phyloP scores from a whole-genome alignment of 2,113 vertebrate species.

The Sprattus sprattus region DNA sequence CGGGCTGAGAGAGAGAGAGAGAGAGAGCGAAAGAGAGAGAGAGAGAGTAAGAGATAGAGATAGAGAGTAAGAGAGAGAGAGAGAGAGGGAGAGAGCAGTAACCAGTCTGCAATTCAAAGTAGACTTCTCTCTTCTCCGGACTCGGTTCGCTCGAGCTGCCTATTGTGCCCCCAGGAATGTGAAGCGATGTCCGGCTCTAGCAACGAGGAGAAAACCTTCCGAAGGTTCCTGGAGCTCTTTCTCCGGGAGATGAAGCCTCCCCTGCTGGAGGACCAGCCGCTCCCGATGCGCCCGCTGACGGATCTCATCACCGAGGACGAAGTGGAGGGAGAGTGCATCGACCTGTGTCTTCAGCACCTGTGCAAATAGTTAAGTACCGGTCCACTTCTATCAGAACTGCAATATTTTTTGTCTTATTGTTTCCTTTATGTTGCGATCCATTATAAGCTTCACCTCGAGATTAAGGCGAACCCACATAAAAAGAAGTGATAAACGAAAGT shows the following conservation, averaged over 20 bases:
- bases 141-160: conserved; percentile 56
- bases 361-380: conserved; percentile 97
- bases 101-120: conserved; percentile 60
- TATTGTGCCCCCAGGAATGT: conserved; percentile 80
- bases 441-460: background rate
- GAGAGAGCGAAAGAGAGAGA: background rate
- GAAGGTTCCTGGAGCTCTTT: conserved; percentile 94
- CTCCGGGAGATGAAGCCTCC: conserved; percentile 91
- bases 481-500: background rate
- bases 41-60: background rate
- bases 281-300: conserved; percentile 77
- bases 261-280: conserved; percentile 84
- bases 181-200: conserved; percentile 88
- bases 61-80: background rate
- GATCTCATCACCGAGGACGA: conserved; percentile 89
- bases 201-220: conserved; percentile 95
- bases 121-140: conserved; percentile 36
- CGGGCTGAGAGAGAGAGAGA: conserved; percentile 46
- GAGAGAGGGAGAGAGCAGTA: background rate
- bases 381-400: background rate
- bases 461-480: background rate
- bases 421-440: background rate
- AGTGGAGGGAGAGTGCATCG: conserved; percentile 93
- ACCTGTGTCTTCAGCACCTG: conserved; percentile 97
- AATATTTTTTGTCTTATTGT: background rate